These are phyloP conservation scores for Cygnus buccinator DNA, from an alignment of 2,113 vertebrate genomes.

Conservation along the genomic window DNA sequence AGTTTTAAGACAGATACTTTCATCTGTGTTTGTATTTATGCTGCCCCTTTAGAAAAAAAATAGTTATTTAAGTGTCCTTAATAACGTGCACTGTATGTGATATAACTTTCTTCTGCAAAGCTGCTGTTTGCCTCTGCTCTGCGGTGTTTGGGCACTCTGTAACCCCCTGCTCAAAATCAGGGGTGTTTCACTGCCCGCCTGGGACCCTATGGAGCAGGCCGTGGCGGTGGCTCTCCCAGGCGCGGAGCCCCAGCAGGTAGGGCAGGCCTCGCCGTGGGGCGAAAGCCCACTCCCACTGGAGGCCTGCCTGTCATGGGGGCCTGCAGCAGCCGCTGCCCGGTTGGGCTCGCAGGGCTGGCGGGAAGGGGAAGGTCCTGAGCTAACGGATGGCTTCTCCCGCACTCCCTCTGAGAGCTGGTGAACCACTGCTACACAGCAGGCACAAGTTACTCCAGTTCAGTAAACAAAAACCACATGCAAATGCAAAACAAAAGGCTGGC, in stretches of 20 bases:
- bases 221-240: constrained; percentile 39
- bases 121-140: not conserved
- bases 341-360: not conserved
- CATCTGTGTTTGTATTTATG: constrained; percentile 43
- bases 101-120: not conserved
- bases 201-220: not conserved
- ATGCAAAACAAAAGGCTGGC: not conserved
- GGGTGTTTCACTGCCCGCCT: accelerated
- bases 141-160: not conserved
- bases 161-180: not conserved
- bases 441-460: constrained; percentile 26
- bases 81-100: accelerated
- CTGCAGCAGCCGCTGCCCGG: not conserved
- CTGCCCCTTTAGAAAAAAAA: not conserved
- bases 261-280: constrained; percentile 16
- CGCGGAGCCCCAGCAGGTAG: constrained; percentile 34
- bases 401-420: not conserved
- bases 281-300: constrained; percentile 23
- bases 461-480: constrained; percentile 42
- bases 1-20: constrained; percentile 59
- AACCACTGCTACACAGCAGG: constrained; percentile 44
- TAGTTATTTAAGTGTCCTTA: not conserved
- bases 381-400: constrained; percentile 51
- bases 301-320: constrained; percentile 40
- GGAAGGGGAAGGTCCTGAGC: not conserved